Evolutionary conservation across 2,113 vertebrate species (phyloP).

Genomic region (Xenus cinereus): DNA sequence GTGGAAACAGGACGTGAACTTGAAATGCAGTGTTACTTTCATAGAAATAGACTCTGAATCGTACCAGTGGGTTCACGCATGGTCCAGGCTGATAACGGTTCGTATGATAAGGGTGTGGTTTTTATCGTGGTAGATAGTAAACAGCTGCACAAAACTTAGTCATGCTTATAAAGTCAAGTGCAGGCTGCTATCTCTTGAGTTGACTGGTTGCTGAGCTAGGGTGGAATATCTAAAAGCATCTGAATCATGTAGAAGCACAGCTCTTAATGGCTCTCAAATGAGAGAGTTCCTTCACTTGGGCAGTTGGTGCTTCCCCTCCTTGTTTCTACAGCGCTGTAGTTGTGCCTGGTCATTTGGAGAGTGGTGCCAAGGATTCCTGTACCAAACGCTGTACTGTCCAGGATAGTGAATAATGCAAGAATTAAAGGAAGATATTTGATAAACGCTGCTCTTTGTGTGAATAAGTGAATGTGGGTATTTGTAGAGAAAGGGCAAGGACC

Average conservation of each 20-base stretch:
- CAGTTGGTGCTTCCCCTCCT: not conserved
- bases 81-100: slow-evolving; percentile 17
- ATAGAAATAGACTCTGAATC: not conserved
- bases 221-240: slow-evolving; percentile 16
- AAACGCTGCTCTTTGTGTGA: accelerated
- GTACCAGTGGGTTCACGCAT: not conserved
- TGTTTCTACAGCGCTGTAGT: not conserved
- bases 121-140: not conserved
- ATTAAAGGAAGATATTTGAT: not conserved
- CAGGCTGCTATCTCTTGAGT: not conserved
- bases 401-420: not conserved
- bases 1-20: not conserved
- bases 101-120: not conserved
- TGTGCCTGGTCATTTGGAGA: not conserved
- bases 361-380: not conserved
- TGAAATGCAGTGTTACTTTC: not conserved
- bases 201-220: not conserved
- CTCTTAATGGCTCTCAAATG: not conserved
- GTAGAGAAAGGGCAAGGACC: not conserved
- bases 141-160: slow-evolving; percentile 35
- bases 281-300: not conserved
- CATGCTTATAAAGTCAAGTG: slow-evolving; percentile 26
- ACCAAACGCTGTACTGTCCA: not conserved
- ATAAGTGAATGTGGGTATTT: not conserved
- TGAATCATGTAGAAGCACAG: slow-evolving; percentile 23